These are phyloP conservation scores for Rhincodon typus DNA, from an alignment of 2,797 vertebrate species.

Conservation along the genomic window DNA sequence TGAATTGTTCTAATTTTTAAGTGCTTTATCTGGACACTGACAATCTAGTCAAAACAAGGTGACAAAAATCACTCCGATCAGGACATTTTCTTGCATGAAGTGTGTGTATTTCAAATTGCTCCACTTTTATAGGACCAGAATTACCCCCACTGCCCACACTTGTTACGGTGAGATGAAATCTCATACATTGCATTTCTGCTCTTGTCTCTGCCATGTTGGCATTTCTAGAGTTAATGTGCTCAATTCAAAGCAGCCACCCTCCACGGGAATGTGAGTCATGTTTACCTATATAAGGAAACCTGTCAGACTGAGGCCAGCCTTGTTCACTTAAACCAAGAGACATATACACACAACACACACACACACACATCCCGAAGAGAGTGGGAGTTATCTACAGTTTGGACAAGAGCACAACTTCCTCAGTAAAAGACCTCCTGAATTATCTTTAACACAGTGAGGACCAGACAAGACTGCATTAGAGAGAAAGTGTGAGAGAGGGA, in stretches of 20 bases:
- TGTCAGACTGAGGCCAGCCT: constrained; percentile 50
- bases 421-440: constrained; percentile 26
- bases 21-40: not conserved
- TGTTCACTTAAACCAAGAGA: constrained; percentile 45
- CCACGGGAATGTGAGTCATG: constrained; percentile 54
- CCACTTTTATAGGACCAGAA: not conserved
- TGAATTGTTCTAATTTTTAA: not conserved
- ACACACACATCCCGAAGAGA: constrained; percentile 42
- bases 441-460: not conserved
- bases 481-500: not conserved
- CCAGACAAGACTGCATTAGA: not conserved
- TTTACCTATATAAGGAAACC: constrained; percentile 71
- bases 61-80: not conserved
- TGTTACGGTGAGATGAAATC: not conserved
- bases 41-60: not conserved
- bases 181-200: not conserved
- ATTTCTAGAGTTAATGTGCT: constrained; percentile 55
- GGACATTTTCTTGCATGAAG: not conserved
- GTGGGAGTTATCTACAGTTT: constrained; percentile 48
- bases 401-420: constrained; percentile 51
- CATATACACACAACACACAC: constrained; percentile 43
- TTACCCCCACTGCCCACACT: no score
- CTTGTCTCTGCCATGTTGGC: constrained; percentile 41
- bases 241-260: constrained; percentile 49
- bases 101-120: not conserved